Conservation (phyloP, 2,888 invertebrate genomes). For the Thysanoteuthis rhombus region DNA sequence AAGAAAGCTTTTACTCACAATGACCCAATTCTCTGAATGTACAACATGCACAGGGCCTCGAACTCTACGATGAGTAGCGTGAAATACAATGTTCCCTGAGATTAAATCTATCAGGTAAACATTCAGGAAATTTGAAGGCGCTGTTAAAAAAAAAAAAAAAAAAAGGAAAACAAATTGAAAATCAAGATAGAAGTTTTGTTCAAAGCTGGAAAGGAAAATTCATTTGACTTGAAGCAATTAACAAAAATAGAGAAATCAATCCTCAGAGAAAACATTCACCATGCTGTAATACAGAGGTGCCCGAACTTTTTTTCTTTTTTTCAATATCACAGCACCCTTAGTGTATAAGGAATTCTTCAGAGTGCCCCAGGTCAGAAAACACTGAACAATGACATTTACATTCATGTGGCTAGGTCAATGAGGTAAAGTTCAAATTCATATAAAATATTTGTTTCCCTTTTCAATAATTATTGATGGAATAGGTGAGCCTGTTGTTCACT, state of each 20-base stretch:
- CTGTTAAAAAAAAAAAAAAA: slow-evolving; percentile 31
- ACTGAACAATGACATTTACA: too few species aligned
- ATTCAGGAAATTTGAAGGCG: slow-evolving; percentile 72
- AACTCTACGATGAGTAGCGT: slow-evolving; percentile 85
- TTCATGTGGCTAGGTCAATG: too few species aligned
- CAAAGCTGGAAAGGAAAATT: background rate
- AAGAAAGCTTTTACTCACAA: slow-evolving; percentile 70
- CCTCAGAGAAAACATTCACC: background rate
- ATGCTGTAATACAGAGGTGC: too few species aligned
- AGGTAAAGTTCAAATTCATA: too few species aligned
- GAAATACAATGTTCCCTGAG: slow-evolving; percentile 86
- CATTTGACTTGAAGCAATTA: background rate
- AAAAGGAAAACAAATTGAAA: background rate
- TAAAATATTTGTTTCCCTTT: too few species aligned
- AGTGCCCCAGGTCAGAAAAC: too few species aligned
- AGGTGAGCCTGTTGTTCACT: too few species aligned
- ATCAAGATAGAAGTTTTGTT: background rate
- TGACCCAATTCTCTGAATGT: slow-evolving; percentile 96
- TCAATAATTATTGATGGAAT: too few species aligned
- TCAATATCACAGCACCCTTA: too few species aligned
- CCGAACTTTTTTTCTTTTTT: too few species aligned
- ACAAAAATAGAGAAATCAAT: background rate
- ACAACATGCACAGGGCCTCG: slow-evolving; percentile 86
- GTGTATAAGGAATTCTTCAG: too few species aligned
- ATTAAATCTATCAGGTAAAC: slow-evolving; percentile 90